Evolutionary conservation across 2,888 invertebrate genomes (phyloP).

Genomic region (Thymelicus acteon): DNA sequence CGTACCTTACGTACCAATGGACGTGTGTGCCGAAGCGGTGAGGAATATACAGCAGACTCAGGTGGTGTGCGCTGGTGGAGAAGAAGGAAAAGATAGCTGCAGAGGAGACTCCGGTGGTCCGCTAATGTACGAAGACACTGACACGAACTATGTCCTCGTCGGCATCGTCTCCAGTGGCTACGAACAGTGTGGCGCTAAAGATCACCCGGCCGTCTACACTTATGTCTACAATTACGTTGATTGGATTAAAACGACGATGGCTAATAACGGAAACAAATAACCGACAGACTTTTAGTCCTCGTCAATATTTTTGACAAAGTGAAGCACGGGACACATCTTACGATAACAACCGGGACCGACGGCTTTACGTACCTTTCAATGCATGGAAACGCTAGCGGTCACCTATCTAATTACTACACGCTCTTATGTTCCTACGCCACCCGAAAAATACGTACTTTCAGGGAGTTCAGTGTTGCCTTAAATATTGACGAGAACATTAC

Average conservation of each 20-base stretch:
- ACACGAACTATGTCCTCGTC: conserved; percentile 25
- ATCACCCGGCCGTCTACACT: conserved; percentile 43
- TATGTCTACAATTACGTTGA: conserved; percentile 43
- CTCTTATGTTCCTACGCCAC: not conserved
- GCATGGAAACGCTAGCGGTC: too few species aligned
- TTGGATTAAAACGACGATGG: conserved; percentile 42
- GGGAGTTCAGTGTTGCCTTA: not conserved
- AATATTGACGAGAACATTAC: not conserved
- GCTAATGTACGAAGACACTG: conserved; percentile 62
- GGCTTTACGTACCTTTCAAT: too few species aligned
- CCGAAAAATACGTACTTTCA: too few species aligned
- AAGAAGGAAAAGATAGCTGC: conserved; percentile 85
- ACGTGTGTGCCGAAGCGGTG: conserved; percentile 32
- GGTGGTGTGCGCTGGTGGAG: conserved; percentile 70
- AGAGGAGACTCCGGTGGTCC: conserved; percentile 89
- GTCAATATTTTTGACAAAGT: not conserved
- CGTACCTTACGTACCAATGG: conserved; percentile 46
- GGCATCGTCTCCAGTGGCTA: conserved; percentile 46
- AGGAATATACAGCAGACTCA: conserved; percentile 31
- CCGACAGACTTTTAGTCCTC: too few species aligned
- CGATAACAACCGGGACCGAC: too few species aligned
- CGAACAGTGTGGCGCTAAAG: conserved; percentile 39
- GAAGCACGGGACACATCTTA: too few species aligned
- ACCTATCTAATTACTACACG: too few species aligned
- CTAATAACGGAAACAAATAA: not conserved